Conservation (phyloP, 1,140 invertebrate genomes). For the Papilio machaon region DNA sequence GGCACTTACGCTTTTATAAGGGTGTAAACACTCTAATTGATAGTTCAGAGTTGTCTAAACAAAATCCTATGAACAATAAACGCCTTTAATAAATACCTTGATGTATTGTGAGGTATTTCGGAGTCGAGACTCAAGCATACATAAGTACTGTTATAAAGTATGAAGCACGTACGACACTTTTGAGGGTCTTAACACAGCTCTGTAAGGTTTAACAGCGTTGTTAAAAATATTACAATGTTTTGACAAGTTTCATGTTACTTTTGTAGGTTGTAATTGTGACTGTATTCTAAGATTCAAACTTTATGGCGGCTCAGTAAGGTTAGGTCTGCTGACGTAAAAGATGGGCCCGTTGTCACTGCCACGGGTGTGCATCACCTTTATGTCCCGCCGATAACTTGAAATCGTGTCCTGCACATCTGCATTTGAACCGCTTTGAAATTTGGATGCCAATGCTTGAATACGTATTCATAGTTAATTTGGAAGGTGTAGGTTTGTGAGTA, state of each 20-base stretch:
- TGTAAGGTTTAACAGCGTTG: background rate
- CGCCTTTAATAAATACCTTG: background rate
- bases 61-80: background rate
- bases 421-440: too few species aligned
- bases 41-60: background rate
- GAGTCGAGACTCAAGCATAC: background rate
- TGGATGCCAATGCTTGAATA: background rate
- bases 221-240: slow-evolving; percentile 9
- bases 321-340: too few species aligned
- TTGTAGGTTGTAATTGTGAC: background rate
- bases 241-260: background rate
- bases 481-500: background rate
- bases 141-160: background rate
- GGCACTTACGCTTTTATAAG: background rate
- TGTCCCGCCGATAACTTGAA: too few species aligned
- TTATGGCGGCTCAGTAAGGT: too few species aligned
- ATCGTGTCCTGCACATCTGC: too few species aligned
- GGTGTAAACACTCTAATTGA: background rate
- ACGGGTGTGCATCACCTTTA: too few species aligned
- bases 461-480: too few species aligned
- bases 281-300: too few species aligned
- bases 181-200: background rate
- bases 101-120: background rate
- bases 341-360: too few species aligned
- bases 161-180: background rate